Evolutionary conservation across 2,113 vertebrate species (phyloP), one percentile per base, ranked within the genome.

Genomic region (Oreotragus oreotragus): DNA sequence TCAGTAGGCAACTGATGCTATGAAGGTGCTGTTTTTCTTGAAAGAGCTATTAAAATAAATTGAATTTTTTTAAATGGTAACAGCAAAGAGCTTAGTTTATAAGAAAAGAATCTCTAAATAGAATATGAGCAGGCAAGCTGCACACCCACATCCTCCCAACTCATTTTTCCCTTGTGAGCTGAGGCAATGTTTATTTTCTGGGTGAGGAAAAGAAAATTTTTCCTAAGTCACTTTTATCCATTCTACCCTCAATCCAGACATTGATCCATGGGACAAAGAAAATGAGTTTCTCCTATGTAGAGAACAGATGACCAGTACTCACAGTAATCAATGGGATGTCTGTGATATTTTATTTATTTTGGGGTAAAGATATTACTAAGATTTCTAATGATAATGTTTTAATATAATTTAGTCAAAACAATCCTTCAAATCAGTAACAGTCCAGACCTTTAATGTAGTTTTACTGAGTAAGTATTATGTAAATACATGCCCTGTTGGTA

Each of bases 11-110:
- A 93, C 62, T 39, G 28, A 58, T 93, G 47, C 45, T 64, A 39
- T 3, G 5, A 93, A 89, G 27, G 43, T 28, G 36, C 21, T 64
- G 25, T 83, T 98, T 98, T 98, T 98, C 98, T 98, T 99, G 47
- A 81, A 97, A 97, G 89, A 81, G 53, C 57, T 90, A 93, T 97
- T 96, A 97, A 94, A 95, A 94, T 95, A 91, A 94, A 97, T 96
- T 94, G 79, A 77, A 91, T 84, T 97, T 97, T 92, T 62, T 6
- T 66, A 97, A 96, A 93, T 60, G 66, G 47, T 47, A 94, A 88
- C 81, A 94, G 93, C 70, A 84, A 87, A 96, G 80, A n/a, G 39
- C 51, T 94, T 15, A 81, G 21, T 89, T 97, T 90, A 47, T 53
- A 96, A 90, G 55, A 92, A 94, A 90, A 85, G 57, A 97, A 93